Evolutionary conservation across 2,797 vertebrate genomes (phyloP).

Genomic region (Myotis daubentonii): DNA sequence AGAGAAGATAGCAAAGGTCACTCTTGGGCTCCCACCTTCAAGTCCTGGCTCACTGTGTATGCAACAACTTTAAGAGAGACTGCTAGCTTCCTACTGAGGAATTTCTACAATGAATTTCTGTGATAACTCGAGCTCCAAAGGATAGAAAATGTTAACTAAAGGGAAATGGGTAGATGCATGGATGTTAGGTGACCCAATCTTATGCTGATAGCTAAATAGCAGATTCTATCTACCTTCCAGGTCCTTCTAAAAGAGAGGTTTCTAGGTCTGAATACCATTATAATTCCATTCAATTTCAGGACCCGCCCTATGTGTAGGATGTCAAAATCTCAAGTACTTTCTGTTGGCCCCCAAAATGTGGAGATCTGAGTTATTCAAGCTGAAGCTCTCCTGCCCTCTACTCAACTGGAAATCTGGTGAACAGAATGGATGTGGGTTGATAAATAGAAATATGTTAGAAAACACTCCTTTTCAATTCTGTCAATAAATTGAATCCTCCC

Average conservation of each 20-base stretch:
- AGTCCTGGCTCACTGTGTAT: background rate
- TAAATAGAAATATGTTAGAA: background rate
- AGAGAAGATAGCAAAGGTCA: background rate
- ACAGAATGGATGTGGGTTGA: background rate
- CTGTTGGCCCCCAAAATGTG: background rate
- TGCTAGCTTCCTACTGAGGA: background rate
- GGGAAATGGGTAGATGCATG: background rate
- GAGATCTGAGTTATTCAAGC: background rate
- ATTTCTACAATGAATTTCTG: background rate
- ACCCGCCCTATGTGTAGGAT: background rate
- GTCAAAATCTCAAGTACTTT: background rate
- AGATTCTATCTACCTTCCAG: background rate
- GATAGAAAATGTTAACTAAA: background rate
- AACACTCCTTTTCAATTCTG: slow-evolving; percentile 12
- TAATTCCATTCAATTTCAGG: background rate
- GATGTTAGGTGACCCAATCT: background rate
- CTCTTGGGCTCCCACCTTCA: background rate
- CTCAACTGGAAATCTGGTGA: background rate
- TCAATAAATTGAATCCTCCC: slow-evolving; percentile 77
- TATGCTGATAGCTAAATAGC: background rate
- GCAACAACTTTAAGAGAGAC: background rate
- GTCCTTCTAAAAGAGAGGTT: background rate
- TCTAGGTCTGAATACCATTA: background rate
- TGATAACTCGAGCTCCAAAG: background rate
- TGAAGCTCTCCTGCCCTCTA: background rate